Conservation (phyloP, 2,113 vertebrate species). For the Rhinichthys klamathensis region DNA sequence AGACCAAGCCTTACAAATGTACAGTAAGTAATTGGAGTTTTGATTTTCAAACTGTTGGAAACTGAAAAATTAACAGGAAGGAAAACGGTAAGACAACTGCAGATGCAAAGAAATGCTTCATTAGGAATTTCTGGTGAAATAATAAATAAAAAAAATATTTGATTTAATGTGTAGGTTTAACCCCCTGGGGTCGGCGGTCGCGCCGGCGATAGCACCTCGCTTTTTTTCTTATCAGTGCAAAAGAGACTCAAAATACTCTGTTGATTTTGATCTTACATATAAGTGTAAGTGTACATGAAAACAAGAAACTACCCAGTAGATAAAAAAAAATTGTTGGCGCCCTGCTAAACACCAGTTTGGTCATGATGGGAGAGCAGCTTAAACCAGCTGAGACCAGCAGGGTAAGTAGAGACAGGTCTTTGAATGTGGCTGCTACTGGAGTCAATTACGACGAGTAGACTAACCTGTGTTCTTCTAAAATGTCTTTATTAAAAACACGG, state of each 20-base stretch:
- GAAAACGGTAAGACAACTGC: too few species aligned
- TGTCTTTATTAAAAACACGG: not conserved
- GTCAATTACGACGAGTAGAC: not conserved
- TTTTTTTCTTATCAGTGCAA: too few species aligned
- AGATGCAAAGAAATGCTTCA: not conserved
- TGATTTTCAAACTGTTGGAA: too few species aligned
- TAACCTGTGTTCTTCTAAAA: not conserved
- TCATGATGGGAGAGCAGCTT: not conserved
- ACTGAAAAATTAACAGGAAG: too few species aligned
- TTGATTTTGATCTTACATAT: too few species aligned
- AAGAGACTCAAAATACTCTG: too few species aligned
- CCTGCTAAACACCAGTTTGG: not conserved
- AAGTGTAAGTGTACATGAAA: not conserved
- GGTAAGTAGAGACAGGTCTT: not conserved
- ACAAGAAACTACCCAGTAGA: not conserved
- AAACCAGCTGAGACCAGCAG: not conserved
- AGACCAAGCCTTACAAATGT: not conserved
- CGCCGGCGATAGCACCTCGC: too few species aligned
- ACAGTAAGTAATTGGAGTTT: too few species aligned
- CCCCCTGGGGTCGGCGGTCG: too few species aligned
- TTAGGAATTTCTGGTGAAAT: not conserved
- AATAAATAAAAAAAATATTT: not conserved
- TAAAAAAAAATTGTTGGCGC: not conserved
- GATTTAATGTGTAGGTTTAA: too few species aligned
- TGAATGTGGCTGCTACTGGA: not conserved